These are phyloP conservation scores for Caenorhabditis panamensis DNA, from an alignment of 2,888 invertebrate genomes.

Conservation along the genomic window DNA sequence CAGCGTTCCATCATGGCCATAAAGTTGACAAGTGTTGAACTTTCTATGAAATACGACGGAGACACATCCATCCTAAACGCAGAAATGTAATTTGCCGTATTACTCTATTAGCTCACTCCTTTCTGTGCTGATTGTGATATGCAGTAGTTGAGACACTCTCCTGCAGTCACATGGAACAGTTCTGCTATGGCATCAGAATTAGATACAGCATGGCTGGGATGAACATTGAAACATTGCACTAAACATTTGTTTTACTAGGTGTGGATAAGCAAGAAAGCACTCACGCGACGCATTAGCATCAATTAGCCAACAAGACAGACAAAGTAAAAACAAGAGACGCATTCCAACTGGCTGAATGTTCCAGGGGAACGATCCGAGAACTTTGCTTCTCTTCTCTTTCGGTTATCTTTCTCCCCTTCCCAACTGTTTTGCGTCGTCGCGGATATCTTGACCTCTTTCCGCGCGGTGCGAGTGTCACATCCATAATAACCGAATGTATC, in stretches of 20 bases:
- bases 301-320: constrained; percentile 24
- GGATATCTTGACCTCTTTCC: constrained; percentile 55
- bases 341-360: constrained; percentile 41
- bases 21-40: constrained; percentile 75
- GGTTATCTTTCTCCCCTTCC: constrained; percentile 3
- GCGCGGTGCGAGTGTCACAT: constrained; percentile 19
- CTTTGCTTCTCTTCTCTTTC: constrained; percentile 50
- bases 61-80: constrained; percentile 71
- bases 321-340: constrained; percentile 37
- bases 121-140: constrained; percentile 68
- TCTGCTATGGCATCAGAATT: constrained; percentile 74
- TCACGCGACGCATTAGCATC: constrained; percentile 47
- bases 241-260: background rate
- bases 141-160: constrained; percentile 77
- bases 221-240: constrained; percentile 65
- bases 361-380: constrained; percentile 43
- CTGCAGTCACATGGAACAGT: constrained; percentile 71
- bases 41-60: constrained; percentile 77
- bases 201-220: constrained; percentile 68
- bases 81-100: background rate
- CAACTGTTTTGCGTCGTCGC: constrained; percentile 43
- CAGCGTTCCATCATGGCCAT: constrained; percentile 65
- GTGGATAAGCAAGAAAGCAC: background rate
- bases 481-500: constrained; percentile 52
- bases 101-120: constrained; percentile 60